phyloP scores from a whole-genome alignment of 1,140 invertebrate genomes.

The Fopius arisanus region DNA sequence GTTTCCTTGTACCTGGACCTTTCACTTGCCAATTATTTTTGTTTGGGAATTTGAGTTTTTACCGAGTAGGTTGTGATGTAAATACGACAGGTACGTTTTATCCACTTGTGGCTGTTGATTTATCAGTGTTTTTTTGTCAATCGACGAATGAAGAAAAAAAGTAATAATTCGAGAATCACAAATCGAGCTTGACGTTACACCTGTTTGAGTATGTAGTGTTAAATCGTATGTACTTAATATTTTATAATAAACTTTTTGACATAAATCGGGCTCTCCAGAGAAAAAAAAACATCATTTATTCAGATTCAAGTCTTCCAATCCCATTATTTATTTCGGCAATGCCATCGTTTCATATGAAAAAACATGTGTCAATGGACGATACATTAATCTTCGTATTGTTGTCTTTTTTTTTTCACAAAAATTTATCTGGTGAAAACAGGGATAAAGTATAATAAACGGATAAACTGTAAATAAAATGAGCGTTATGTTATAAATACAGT shows the following conservation, averaged over 20 bases:
- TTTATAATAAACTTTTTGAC: constrained; percentile 54
- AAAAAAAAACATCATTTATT: not conserved
- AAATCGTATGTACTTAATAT: constrained; percentile 54
- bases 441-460: constrained; percentile 35
- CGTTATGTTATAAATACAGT: constrained; percentile 44
- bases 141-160: constrained; percentile 1
- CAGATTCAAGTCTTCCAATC: constrained; percentile 57
- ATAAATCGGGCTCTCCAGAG: not conserved
- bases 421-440: constrained; percentile 46
- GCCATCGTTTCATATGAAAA: constrained; percentile 60
- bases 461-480: constrained; percentile 44
- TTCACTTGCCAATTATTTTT: not conserved
- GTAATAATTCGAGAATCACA: not conserved
- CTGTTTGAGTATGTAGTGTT: constrained; percentile 47
- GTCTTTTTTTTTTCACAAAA: constrained; percentile 32
- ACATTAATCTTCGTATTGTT: constrained; percentile 39
- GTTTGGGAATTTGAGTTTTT: not conserved
- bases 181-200: not conserved
- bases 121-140: not conserved
- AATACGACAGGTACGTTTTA: not conserved
- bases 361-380: constrained; percentile 53
- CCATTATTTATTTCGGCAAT: constrained; percentile 64
- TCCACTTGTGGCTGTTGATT: not conserved
- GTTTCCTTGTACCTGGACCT: not conserved
- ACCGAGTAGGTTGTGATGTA: not conserved